Evolutionary conservation across 2,888 invertebrate genomes (phyloP).

Genomic region (Ormia ochracea): DNA sequence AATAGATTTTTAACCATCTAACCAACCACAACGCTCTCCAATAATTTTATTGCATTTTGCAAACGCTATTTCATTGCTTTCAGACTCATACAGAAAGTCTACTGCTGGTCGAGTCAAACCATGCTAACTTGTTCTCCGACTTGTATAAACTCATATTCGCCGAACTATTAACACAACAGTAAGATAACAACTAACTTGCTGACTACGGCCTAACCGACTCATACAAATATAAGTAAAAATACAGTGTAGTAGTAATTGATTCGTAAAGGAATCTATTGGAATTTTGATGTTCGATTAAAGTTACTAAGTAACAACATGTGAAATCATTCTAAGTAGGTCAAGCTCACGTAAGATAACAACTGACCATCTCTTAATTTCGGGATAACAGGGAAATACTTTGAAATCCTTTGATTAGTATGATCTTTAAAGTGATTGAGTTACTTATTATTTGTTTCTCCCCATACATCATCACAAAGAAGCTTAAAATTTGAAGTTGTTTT

Average conservation of each 20-base stretch:
- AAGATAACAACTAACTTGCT: background rate
- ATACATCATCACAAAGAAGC: background rate
- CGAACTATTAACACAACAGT: background rate
- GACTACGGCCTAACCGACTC: too few relatives aligned
- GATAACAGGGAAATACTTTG: too few relatives aligned
- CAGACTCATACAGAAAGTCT: background rate
- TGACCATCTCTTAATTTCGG: too few relatives aligned
- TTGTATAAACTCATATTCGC: background rate
- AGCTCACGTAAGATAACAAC: too few relatives aligned
- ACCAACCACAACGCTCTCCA: background rate
- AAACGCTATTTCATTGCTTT: slow-evolving; percentile 11
- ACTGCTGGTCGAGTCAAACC: background rate
- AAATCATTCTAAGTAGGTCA: too few relatives aligned
- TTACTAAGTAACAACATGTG: too few relatives aligned
- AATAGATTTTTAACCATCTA: background rate
- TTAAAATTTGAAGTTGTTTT: slow-evolving; percentile 52
- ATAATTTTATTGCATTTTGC: background rate
- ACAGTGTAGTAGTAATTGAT: too few relatives aligned
- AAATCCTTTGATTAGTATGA: too few relatives aligned
- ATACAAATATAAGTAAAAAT: too few relatives aligned
- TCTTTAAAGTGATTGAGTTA: background rate
- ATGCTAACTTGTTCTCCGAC: background rate
- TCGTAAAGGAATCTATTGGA: too few relatives aligned
- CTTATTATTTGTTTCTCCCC: background rate
- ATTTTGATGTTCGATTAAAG: too few relatives aligned